These are phyloP conservation scores for Orientallactaga sibirica DNA, from an alignment of 2,797 vertebrate species.

Conservation along the genomic window DNA sequence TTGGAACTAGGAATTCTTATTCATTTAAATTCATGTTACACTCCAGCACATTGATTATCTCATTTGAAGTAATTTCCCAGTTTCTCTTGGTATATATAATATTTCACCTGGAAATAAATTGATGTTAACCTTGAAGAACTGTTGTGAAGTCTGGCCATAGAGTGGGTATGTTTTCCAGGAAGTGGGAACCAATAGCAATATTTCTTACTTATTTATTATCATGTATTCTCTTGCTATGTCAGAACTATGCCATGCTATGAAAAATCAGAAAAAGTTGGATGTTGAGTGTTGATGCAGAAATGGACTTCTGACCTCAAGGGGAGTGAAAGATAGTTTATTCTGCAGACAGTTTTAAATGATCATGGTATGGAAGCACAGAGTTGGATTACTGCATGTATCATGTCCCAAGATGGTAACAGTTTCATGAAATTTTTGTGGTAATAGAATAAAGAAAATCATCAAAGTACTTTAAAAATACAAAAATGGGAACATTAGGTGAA, in stretches of 20 bases:
- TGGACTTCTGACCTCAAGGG: too few species aligned
- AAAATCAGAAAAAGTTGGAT: not conserved
- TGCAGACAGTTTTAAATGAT: too few species aligned
- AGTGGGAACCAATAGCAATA: not conserved
- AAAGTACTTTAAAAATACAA: too few species aligned
- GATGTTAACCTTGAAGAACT: not conserved
- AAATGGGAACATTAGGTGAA: too few species aligned
- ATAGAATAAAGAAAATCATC: too few species aligned
- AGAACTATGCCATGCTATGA: not conserved
- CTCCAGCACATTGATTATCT: not conserved
- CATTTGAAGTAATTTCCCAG: not conserved
- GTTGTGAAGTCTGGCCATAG: not conserved
- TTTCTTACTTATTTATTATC: not conserved
- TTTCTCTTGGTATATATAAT: not conserved
- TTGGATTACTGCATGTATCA: too few species aligned
- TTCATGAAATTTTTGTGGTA: too few species aligned
- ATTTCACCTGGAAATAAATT: not conserved
- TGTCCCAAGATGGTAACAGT: too few species aligned
- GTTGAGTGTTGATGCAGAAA: not conserved
- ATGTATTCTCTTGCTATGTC: not conserved
- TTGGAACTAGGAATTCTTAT: not conserved
- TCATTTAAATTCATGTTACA: not conserved
- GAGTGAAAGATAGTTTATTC: too few species aligned
- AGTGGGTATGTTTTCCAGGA: not conserved
- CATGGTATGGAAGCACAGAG: too few species aligned